Evolutionary conservation across 2,888 invertebrate species (phyloP).

Genomic region (Ypsolopha sequella): DNA sequence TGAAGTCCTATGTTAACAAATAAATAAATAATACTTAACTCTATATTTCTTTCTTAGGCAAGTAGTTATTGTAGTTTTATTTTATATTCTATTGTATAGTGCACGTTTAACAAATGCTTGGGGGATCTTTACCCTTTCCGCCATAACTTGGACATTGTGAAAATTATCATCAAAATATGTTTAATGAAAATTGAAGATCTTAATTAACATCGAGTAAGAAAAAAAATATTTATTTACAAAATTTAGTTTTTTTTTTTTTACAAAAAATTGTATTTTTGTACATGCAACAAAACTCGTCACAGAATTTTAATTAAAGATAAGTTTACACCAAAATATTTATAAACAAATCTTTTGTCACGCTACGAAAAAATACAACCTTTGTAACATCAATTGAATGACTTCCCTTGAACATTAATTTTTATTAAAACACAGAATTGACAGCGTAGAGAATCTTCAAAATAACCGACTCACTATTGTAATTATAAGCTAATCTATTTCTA

Average conservation of each 20-base stretch:
- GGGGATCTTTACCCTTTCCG: constrained; percentile 59
- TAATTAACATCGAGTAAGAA: too few relatives aligned
- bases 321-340: neutral
- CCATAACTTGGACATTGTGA: constrained; percentile 65
- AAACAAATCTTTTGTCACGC: too few relatives aligned
- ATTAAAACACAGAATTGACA: constrained; percentile 67
- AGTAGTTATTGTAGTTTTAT: too few relatives aligned
- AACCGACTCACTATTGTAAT: constrained; percentile 27
- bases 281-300: neutral
- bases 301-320: neutral
- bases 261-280: neutral
- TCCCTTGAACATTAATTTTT: constrained; percentile 21
- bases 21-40: too few relatives aligned
- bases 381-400: neutral
- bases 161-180: constrained; percentile 51
- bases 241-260: neutral
- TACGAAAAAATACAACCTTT: too few relatives aligned
- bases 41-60: too few relatives aligned
- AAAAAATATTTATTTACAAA: too few relatives aligned
- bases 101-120: constrained; percentile 57
- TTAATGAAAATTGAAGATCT: constrained; percentile 1
- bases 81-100: constrained; percentile 16
- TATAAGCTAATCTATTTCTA: constrained; percentile 37
- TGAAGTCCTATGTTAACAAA: too few relatives aligned
- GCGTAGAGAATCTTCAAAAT: constrained; percentile 63